These are phyloP conservation scores for Macquaria ambigua DNA, from an alignment of 2,113 vertebrate species.

Conservation along the genomic window DNA sequence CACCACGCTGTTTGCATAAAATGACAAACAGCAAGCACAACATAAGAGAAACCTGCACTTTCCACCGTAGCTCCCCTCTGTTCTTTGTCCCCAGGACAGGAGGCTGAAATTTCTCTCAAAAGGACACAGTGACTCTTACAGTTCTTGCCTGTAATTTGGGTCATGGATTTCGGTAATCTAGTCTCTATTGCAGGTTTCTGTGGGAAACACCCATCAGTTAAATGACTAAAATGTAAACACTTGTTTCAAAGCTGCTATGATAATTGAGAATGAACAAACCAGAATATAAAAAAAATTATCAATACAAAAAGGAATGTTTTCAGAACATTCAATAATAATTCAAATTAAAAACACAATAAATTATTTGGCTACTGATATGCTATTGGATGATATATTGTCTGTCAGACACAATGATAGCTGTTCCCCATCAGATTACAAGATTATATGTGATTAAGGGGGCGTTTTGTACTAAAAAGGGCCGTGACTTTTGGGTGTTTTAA, in stretches of 20 bases:
- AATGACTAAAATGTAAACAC: neutral
- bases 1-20: constrained; percentile 25
- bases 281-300: neutral
- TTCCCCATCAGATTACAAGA: neutral
- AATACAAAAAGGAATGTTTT: neutral
- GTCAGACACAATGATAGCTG: neutral
- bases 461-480: neutral
- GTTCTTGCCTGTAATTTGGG: neutral
- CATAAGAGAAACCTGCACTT: neutral
- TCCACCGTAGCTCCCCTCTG: neutral
- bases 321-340: neutral
- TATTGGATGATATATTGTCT: neutral
- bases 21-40: constrained; percentile 30
- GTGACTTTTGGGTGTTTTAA: too few species aligned
- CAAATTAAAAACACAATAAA: too few species aligned
- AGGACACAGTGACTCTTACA: neutral
- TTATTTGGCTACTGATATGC: too few species aligned
- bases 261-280: neutral
- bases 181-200: neutral
- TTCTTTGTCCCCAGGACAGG: neutral
- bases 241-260: neutral
- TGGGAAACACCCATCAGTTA: neutral
- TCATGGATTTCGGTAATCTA: neutral
- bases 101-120: neutral
- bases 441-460: neutral